A percentile compares a stretch with the other conserved stretches of the same genome.
Conservation (phyloP, 2,797 vertebrate genomes). For the Dermochelys coriacea region DNA sequence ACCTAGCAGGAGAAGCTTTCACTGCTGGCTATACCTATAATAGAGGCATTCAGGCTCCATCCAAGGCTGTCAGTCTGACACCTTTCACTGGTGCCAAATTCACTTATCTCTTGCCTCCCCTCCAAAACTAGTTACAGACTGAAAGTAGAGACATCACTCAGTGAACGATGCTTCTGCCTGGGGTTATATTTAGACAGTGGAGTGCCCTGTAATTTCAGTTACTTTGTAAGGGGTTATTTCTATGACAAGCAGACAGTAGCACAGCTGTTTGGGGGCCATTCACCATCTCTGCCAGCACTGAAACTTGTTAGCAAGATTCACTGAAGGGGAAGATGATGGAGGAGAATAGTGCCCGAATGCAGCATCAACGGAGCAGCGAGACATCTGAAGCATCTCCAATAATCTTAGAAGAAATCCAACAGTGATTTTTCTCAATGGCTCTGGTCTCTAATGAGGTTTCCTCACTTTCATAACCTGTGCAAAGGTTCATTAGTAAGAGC, state of each 20-base stretch:
- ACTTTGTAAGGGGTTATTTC: neutral
- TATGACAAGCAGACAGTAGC: rapidly evolving
- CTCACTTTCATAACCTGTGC: no score
- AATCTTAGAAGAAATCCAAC: rapidly evolving
- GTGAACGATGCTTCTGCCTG: rapidly evolving
- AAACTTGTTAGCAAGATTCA: neutral
- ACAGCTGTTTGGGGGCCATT: neutral
- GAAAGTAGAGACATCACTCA: neutral
- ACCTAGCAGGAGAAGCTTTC: neutral
- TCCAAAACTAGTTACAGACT: neutral
- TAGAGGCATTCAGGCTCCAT: neutral
- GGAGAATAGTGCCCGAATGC: neutral
- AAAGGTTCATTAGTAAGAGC: neutral
- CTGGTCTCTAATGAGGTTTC: rapidly evolving
- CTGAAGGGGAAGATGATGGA: neutral
- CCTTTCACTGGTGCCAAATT: neutral
- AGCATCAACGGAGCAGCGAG: rapidly evolving
- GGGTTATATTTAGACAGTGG: neutral
- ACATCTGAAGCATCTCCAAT: rapidly evolving
- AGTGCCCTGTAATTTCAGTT: neutral
- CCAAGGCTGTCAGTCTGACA: neutral
- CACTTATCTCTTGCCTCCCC: neutral
- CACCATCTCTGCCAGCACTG: rapidly evolving
- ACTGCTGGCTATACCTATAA: rapidly evolving
- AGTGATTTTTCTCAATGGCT: neutral